Base-by-base conservation (phyloP, 2,888 invertebrate genomes). In the Athripsodes cinereus region DNA sequence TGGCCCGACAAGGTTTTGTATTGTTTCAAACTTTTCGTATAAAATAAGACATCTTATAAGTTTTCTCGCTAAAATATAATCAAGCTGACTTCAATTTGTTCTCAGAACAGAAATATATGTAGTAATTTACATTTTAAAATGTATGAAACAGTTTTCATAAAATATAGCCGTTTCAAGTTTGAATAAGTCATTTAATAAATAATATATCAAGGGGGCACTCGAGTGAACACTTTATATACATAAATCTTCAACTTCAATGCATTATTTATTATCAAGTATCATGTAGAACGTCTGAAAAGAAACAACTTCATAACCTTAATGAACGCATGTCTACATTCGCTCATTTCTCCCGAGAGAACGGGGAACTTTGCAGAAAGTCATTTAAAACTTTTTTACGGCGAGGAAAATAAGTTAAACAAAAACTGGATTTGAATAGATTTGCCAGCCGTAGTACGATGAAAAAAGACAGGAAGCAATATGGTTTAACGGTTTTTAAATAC, bases 391-490 rank as follows among this genome's bases (percentile, higher is more conserved):
- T n/a, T 55, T 57, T 57, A 60, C 26, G 50, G 57, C 50, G 26
- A 35, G 35, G 49, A 49, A 57, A 59, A 59, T 59, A 59, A 59
- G 59, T 56, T 53, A 59, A 59, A 56, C 47, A 55, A 57, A 60
- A 53, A 56, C 52, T 46, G 35, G 22, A 60, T 60, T 53, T 59
- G 56, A 59, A 56, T 52, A 59, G 21, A 21, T 19, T 47, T 47
- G 11, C 21, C 20, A 21, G 48, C 10, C 20, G 48, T n/a, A 20
- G 3, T 3, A 16, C 2, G 40, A 40, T 8, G 13, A 40, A 16
- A 40, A 40, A 40, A 40, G 40, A 40, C 13, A 13, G 13, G 40
- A 40, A 40, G 16, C 22, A 48, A 20, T 48, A 48, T 48, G 48
- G 20, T 21, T 48, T 48, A 21, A 48, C 18, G 48, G 22, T 48